Percentiles rank a stretch among this genome's conserved stretches.
Evolutionary conservation across 2,113 vertebrate species (phyloP).

Genomic region (Gallinago undulata): DNA sequence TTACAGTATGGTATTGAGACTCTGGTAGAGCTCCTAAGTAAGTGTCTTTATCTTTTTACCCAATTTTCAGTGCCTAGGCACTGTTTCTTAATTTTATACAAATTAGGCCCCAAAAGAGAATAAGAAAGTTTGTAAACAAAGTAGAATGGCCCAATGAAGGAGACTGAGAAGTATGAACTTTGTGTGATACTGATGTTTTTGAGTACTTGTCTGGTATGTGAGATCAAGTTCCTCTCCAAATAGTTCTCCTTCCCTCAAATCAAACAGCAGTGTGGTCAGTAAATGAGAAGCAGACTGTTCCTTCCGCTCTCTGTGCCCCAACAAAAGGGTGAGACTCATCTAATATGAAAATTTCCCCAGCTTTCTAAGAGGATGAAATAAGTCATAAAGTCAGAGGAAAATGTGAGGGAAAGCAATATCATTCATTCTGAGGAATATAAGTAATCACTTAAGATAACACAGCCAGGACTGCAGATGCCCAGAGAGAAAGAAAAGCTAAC

Average conservation of each 20-base stretch:
- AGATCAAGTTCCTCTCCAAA: background rate
- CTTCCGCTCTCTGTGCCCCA: background rate
- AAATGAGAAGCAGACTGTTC: background rate
- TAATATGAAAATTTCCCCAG: background rate
- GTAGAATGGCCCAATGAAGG: background rate
- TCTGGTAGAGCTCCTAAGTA: background rate
- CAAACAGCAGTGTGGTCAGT: background rate
- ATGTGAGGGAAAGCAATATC: background rate
- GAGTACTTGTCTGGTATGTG: background rate
- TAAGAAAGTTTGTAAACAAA: background rate
- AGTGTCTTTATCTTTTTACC: background rate
- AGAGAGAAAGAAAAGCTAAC: background rate
- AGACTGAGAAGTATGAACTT: background rate
- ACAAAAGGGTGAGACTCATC: fast-evolving
- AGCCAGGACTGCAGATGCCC: background rate
- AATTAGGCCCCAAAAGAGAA: background rate
- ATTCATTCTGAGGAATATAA: background rate
- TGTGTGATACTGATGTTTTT: background rate
- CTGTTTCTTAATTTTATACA: background rate
- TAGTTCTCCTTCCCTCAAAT: background rate
- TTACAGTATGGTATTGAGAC: background rate
- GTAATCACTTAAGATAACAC: background rate
- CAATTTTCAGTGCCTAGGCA: background rate
- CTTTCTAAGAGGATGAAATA: background rate
- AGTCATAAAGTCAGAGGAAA: background rate